Base-by-base conservation (phyloP, 2,113 vertebrate species). In the Megaceryle torquata region DNA sequence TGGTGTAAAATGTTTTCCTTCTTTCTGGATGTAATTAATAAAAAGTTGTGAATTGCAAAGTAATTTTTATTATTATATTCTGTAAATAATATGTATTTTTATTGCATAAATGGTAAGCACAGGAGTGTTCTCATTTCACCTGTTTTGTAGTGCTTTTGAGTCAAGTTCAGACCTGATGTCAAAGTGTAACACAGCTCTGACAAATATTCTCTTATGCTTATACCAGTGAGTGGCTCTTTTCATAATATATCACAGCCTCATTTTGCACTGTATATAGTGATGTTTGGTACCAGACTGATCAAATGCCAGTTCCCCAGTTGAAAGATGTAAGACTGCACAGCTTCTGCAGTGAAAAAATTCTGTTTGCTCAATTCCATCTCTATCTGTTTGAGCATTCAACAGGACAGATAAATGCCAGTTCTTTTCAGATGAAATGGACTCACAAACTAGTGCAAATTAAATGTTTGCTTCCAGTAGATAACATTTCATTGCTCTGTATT, bases 401-500 rank as follows among this genome's bases (percentile, higher is more conserved):
- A 70, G 81, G 79, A 80, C 43, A 87, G 26, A 25, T 89, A 95
- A 95, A 86, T 63, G 61, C 37, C 44, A 84, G n/a, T 10, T 63
- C 41, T 91, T 95, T 93, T 84, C 75, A 84, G 44, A 46, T 80
- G 74, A 97, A 95, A 92, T 80, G 31, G 48, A 71, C 64, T 90
- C 46, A 57, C 46, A 93, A 77, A 95, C 50, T 65, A 86, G 64
- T 65, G 61, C 19, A 97, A 95, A 97, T 54, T 93, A 90, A 93
- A 95, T 68, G 72, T 82, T 95, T 95, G 28, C 75, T 94, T 95
- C 83, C 57, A 92, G 61, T 28, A 91, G 84, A 92, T 41, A 82
- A 18, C 33, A 22, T 88, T 70, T 86, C 35, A 75, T 77, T 91
- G 54, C 39, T 92, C 33, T 83, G 5, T 67, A 48, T 59, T 95